These are phyloP conservation scores for Parotia lawesii DNA, from an alignment of 2,113 vertebrate species.

Conservation along the genomic window DNA sequence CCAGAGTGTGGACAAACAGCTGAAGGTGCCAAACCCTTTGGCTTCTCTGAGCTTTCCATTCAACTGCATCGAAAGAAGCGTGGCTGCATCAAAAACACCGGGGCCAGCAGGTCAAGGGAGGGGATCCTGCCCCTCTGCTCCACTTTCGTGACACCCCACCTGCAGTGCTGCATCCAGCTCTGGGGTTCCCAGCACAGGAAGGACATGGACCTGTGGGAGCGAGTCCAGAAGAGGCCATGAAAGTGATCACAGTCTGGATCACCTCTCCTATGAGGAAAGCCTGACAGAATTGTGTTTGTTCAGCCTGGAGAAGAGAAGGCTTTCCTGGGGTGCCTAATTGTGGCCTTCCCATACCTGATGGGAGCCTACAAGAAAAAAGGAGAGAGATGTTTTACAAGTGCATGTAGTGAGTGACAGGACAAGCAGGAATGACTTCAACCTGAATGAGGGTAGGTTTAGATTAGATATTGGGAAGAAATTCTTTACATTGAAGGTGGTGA, in stretches of 20 bases:
- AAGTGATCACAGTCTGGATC: neutral
- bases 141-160: accelerated
- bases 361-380: neutral
- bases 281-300: neutral
- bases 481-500: neutral
- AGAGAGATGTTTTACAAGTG: neutral
- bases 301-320: neutral
- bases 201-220: neutral
- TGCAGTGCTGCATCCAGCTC: neutral
- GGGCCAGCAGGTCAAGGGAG: neutral
- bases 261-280: neutral
- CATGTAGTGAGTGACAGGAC: neutral
- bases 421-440: neutral
- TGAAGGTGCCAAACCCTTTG: neutral
- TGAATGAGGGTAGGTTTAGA: neutral
- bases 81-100: accelerated
- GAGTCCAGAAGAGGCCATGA: neutral
- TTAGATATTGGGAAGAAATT: neutral
- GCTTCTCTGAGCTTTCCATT: neutral
- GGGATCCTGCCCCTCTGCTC: neutral
- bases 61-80: neutral
- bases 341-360: neutral
- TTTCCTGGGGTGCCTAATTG: accelerated
- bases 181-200: neutral
- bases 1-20: neutral